Evolutionary conservation across 92 coral and sea anemone genomes (phyloP), one percentile per base, ranked within the genome.

Genomic region (Umimayanthus chanpuru): DNA sequence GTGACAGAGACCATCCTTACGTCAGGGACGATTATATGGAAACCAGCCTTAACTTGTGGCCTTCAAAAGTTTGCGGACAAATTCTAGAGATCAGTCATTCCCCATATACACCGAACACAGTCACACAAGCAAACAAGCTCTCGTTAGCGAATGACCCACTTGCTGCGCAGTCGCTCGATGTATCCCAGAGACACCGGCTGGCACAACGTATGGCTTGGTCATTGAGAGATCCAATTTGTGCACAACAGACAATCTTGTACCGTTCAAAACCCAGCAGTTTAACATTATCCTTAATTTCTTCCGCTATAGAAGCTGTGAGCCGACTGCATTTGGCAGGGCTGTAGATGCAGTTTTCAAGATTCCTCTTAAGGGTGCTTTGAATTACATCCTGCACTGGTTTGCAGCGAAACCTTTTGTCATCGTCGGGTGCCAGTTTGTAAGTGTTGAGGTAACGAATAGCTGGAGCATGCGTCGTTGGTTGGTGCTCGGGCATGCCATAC

Each of bases 181-280:
- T 91, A 74, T 97, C 95, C 99, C 99, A 97, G 26, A 97, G 92
- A 77, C 99, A 97, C 38, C 99, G 89, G 84, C 99, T 97, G 2
- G 98, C 98, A 26, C 90, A 91, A 16, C 98, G 88, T 6, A 95
- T 76, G 5, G 96, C 97, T 90, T 97, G 99, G 81, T 88, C 92
- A 55, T 91, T 90, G 29, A 92, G 87, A 8, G 94, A 93, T 12
- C 99, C 99, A 77, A 97, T 94, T 26, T 94, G 95, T 16, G 93
- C 94, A 36, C 91, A 89, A 83, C 99, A 97, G 7, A 97, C 98
- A 77, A 97, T 91, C 81, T 97, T 97, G 74, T 92, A 97, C 21
- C 99, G 91, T 0, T 94, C 97, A 86, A 89, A 97, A 5, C 98
- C 98, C 64, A 97, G 73, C 9, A 81, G 87, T 89, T 97, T 97